Percentiles rank a stretch among this genome's conserved stretches.
phyloP scores from a whole-genome alignment of 2,888 invertebrate species.

The Andrena bicolor region DNA sequence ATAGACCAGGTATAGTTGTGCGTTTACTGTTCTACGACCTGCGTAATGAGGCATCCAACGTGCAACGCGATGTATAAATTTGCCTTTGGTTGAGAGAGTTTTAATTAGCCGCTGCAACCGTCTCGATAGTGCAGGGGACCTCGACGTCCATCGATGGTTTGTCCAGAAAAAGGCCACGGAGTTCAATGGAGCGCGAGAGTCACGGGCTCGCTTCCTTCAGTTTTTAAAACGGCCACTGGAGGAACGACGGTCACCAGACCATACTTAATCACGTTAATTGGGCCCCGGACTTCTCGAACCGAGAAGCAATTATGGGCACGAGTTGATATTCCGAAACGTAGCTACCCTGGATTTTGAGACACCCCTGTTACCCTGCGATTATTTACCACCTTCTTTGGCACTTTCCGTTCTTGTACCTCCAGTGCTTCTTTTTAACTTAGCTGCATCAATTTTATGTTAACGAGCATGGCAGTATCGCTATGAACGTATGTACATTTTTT shows the following conservation, averaged over 20 bases:
- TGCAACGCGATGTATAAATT: not conserved
- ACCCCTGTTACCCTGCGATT: conserved; percentile 24
- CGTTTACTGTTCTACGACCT: not conserved
- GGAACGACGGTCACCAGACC: conserved; percentile 13
- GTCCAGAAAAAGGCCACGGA: not conserved
- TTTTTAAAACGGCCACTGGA: conserved; percentile 5
- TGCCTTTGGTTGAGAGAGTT: not conserved
- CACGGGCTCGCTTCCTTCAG: conserved; percentile 8
- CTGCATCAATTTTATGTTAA: conserved; percentile 46
- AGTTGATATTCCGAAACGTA: conserved; percentile 39
- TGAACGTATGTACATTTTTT: not conserved
- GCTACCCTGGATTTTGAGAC: conserved; percentile 20
- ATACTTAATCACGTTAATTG: conserved; percentile 58
- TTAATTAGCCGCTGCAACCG: conserved; percentile 23
- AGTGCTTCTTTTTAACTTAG: conserved; percentile 64
- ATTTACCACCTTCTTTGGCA: conserved; percentile 32
- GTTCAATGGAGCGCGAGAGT: conserved; percentile 25
- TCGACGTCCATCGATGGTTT: not conserved
- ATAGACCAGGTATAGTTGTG: not conserved
- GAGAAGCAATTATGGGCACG: conserved; percentile 53
- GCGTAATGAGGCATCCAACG: conserved; percentile 9
- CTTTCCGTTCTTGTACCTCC: conserved; percentile 35
- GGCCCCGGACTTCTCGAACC: conserved; percentile 57
- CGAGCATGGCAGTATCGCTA: conserved; percentile 39
- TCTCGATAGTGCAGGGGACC: conserved; percentile 17